Conservation (phyloP, 2,888 invertebrate species). For the Epinotia demarniana region DNA sequence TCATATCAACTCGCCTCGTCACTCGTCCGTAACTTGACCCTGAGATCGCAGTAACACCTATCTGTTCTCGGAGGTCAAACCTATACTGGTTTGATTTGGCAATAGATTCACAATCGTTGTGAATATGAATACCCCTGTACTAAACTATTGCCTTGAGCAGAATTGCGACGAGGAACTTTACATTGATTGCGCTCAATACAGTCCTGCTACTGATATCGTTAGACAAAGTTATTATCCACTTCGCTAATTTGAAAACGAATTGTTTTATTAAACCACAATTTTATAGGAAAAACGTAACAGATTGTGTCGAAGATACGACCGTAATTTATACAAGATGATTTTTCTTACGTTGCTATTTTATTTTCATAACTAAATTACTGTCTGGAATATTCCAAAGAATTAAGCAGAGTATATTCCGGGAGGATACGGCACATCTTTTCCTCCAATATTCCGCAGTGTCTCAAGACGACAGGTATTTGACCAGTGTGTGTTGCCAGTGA, state of each 20-base stretch:
- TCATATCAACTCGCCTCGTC: not conserved
- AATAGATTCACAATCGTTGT: not conserved
- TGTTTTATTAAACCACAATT: too few relatives aligned
- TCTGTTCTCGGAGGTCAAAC: not conserved
- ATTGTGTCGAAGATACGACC: too few relatives aligned
- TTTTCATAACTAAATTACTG: too few relatives aligned
- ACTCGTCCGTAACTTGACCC: not conserved
- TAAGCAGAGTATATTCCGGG: too few relatives aligned
- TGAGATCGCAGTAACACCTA: not conserved
- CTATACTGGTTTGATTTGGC: not conserved
- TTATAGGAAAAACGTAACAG: too few relatives aligned
- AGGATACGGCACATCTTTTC: too few relatives aligned
- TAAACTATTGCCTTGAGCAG: slow-evolving; percentile 48
- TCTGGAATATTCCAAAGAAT: too few relatives aligned
- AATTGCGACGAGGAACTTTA: slow-evolving; percentile 46
- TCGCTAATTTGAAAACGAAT: slow-evolving; percentile 15
- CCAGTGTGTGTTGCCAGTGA: too few relatives aligned
- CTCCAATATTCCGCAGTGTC: too few relatives aligned
- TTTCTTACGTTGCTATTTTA: too few relatives aligned
- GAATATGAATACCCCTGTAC: slow-evolving; percentile 10
- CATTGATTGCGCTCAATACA: slow-evolving; percentile 47
- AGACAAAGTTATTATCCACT: slow-evolving; percentile 27
- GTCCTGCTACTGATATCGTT: slow-evolving; percentile 31
- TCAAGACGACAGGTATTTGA: too few relatives aligned
- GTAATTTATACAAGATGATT: too few relatives aligned